Base-by-base conservation (phyloP, 92 coral and sea anemone species). In the Desmophyllum pertusum region DNA sequence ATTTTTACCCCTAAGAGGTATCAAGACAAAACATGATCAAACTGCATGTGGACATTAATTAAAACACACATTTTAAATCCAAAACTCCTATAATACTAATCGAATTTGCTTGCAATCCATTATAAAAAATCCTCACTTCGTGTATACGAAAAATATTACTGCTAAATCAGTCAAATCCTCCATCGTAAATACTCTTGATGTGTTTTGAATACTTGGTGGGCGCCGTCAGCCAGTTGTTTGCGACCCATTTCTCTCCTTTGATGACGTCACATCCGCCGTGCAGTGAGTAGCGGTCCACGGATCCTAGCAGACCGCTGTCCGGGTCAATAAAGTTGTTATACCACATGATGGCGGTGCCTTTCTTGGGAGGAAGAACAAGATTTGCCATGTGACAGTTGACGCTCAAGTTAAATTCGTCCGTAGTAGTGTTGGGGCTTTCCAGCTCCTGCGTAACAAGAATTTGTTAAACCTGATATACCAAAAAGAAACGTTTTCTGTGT, bases 261-360 rank as follows among this genome's bases (percentile, higher is more conserved):
- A 84, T 91, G 70, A 96, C 93, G 88, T 90, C 92, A 83, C 99
- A 96, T 6, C 99, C 99, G 13, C 99, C 99, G 52, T 96, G 99
- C 19, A 96, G 70, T 27, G 98, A 92, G 87, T 88, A 93, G 43
- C 87, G 81, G 36, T 95, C 98, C 66, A 93, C 71, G 35, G 79
- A 64, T 9, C 98, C 98, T 31, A 95, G 88, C 53, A 90, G 90
- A 6, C 98, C 98, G 81, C 94, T 93, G 59, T 90, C 89, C 59
- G 87, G 89, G 73, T 95, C 98, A 25, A 93, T 84, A 83, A 81
- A 86, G 68, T 93, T 96, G 81, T 95, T 95, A 66, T 95, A 95
- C 98, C 98, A 95, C 98, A 95, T 70, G 64, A 95, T 88, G 21
- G 98, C 98, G 13, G 92, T 86, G 52, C 98, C 98, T 84, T 93